Percentiles rank a stretch among this genome's conserved stretches.
Conservation (phyloP, 2,113 vertebrate species). For the Erpornis zantholeuca region DNA sequence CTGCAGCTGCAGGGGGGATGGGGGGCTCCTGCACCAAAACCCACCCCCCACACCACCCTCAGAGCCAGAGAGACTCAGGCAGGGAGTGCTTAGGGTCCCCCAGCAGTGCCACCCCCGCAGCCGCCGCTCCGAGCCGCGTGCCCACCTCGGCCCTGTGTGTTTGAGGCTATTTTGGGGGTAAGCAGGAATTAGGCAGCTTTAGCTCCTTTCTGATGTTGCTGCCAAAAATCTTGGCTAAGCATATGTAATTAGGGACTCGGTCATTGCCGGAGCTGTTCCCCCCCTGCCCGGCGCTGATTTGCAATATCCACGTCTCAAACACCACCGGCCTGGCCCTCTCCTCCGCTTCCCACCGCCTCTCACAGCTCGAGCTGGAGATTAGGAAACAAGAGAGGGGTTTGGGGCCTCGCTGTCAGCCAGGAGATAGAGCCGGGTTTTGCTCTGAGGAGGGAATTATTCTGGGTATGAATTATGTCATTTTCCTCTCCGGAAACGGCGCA, state of each 20-base stretch:
- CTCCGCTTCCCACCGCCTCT: background rate
- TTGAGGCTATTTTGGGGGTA: constrained; percentile 11
- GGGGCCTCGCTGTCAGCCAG: background rate
- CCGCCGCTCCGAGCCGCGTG: background rate
- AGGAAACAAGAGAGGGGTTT: background rate
- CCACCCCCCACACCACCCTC: background rate
- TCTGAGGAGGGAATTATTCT: constrained; percentile 59
- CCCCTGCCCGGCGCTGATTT: background rate
- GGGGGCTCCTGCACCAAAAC: accelerated
- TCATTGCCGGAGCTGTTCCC: background rate
- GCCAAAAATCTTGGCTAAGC: constrained; percentile 22
- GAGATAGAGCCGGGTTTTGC: background rate
- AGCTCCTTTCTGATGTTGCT: constrained; percentile 33
- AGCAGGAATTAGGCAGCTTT: constrained; percentile 37
- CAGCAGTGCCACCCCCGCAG: background rate
- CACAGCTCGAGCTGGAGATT: background rate
- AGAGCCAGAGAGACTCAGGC: accelerated
- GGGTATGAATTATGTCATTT: constrained; percentile 69
- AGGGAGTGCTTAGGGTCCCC: background rate
- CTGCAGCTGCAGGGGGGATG: accelerated
- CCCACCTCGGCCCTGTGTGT: background rate
- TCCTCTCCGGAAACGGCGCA: constrained; percentile 58
- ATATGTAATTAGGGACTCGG: background rate
- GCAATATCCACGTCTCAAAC: background rate
- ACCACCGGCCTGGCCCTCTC: background rate